Base-by-base conservation (phyloP, 2,888 invertebrate genomes). In the Epinotia nisella region DNA sequence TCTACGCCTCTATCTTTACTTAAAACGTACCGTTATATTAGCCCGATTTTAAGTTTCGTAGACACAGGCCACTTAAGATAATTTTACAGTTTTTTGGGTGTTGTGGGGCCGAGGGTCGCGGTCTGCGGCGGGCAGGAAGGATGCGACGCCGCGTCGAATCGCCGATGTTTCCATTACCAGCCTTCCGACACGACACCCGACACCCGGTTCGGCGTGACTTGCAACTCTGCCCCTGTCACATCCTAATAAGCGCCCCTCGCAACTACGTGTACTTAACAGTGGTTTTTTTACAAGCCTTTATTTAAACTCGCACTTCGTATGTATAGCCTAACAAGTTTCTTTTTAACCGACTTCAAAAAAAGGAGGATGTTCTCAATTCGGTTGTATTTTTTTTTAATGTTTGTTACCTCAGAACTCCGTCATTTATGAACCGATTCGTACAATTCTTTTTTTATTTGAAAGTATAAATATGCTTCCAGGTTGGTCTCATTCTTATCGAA, bases 1-100 rank as follows among this genome's bases (percentile, higher is more conserved):
- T 92, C 92, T 92, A 87, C 87, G 89, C 89, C 89, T 89, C 88
- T 90, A 92, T 91, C 91, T 91, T 92, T 90, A 92, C 91, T 91
- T 90, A 90, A 89, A 90, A 89, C 87, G 87, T 89, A 91, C 91
- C 90, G 91, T 92, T 92, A 92, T 85, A 88, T 88, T 87, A 89
- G 85, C 81, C 84, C 87, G 87, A 89, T 87, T 90, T 89, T 89
- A 87, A 90, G 86, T 87, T 87, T 86, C 85, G 82, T 88, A 85
- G 86, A 89, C 83, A 89, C 85, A 83, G 85, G 76, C 88, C 90
- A 91, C 90, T 92, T 92, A 91, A 89, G 89, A 87, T 91, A 92
- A 91, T 92, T 92, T 92, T 89, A 90, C 91, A 91, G 89, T 89
- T 90, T 62, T 90, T 90, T 86, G 82, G 80, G 80, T 81, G 86